These are phyloP conservation scores for Danio jaintianensis DNA, from an alignment of 2,797 vertebrate genomes.

Conservation along the genomic window DNA sequence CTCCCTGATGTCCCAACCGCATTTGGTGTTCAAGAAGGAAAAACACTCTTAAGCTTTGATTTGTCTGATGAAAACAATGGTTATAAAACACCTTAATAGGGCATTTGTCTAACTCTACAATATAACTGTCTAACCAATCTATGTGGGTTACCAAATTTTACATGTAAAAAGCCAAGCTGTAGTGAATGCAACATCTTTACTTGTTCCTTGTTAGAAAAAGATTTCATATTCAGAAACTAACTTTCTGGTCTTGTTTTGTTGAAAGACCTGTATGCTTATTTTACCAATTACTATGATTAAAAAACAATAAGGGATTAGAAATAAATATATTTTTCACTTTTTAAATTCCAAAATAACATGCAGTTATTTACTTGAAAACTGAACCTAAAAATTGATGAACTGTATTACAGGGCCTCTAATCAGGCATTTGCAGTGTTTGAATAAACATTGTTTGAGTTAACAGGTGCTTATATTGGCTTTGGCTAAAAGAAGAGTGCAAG, in stretches of 20 bases:
- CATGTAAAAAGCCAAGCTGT: conserved; percentile 67
- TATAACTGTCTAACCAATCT: conserved; percentile 53
- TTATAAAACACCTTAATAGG: conserved; percentile 65
- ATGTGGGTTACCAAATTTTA: conserved; percentile 67
- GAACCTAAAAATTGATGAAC: not conserved
- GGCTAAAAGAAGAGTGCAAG: not conserved
- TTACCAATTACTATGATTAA: not conserved
- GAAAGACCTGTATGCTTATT: not conserved
- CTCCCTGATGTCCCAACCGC: conserved; percentile 72
- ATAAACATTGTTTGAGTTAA: not conserved
- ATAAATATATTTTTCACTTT: not conserved
- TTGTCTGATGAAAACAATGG: conserved; percentile 71
- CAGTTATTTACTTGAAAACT: not conserved
- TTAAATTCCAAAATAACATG: not conserved
- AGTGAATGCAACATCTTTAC: conserved; percentile 52
- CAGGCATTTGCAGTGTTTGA: not conserved
- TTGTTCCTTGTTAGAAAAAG: not conserved
- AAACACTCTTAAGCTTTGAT: conserved; percentile 77
- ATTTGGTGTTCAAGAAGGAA: conserved; percentile 72
- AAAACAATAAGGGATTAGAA: not conserved
- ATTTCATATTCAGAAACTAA: not conserved
- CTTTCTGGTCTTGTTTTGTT: not conserved
- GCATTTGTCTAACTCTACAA: conserved; percentile 62
- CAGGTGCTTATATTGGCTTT: not conserved
- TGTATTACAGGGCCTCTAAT: not conserved